A percentile compares a stretch with the other conserved stretches of the same genome.
phyloP scores from a whole-genome alignment of 2,888 invertebrate species.

The Tromatobia lineatoria region DNA sequence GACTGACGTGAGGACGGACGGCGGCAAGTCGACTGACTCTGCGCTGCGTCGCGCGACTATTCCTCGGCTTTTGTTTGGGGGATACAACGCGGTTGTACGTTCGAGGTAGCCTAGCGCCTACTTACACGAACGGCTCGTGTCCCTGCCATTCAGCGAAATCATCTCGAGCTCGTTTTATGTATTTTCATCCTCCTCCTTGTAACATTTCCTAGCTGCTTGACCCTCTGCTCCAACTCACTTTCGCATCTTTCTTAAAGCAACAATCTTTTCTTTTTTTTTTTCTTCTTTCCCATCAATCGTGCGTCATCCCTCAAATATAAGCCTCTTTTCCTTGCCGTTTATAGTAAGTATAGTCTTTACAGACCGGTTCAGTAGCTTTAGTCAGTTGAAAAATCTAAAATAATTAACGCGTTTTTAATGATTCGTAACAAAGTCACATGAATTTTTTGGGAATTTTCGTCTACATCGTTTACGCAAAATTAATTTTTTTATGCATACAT shows the following conservation, averaged over 20 bases:
- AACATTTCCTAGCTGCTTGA: neutral
- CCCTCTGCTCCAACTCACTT: neutral
- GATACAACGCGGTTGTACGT: neutral
- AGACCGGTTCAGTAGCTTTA: no score
- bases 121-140: no score
- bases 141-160: neutral
- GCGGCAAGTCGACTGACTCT: conserved; percentile 55
- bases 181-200: conserved; percentile 1
- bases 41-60: conserved; percentile 33
- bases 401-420: no score
- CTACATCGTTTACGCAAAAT: no score
- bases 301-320: conserved; percentile 3
- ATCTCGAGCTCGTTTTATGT: neutral
- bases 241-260: neutral
- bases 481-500: no score
- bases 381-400: no score
- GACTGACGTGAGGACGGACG: conserved; percentile 50
- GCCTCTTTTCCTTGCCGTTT: neutral
- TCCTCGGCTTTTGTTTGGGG: conserved; percentile 11
- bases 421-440: no score
- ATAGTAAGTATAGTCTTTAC: neutral
- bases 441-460: no score
- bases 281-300: neutral
- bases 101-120: neutral
- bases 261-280: neutral